Base-by-base conservation (phyloP, 1,140 invertebrate species). In the Drosophila gunungcola region DNA sequence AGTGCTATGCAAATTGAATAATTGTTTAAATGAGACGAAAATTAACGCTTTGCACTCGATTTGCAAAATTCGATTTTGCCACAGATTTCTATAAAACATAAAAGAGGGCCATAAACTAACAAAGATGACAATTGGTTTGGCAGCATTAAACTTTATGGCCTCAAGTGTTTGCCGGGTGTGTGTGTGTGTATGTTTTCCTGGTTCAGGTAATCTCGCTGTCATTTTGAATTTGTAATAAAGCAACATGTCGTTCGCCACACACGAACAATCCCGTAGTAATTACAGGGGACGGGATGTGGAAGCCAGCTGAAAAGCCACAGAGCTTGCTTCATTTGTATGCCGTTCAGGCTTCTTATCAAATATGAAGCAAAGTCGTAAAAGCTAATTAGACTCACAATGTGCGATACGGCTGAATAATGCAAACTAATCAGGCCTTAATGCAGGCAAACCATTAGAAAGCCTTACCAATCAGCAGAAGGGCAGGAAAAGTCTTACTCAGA, bases 181-280 rank as follows among this genome's bases (percentile, higher is more conserved):
- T 41, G 16, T 45, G 45, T 43, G 29, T 48, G 41, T 69, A 1
- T 10, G 6, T 9, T 12, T 12, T 56, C 46, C 51, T 62, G 34
- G 34, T 38, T 34, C 32, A 73, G 69, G 80, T 80, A 89, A 89
- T 89, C 84, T 74, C 77, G 73, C 84, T 89, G 84, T 89, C 84
- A 89, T 89, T 89, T 89, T 89, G 84, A 77, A 89, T 89, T 84
- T 89, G 84, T 89, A 89, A 89, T 89, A 84, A 89, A 84, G 80
- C 84, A 84, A 89, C 84, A 89, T 88, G 80, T 89, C 84, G 69
- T 73, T 89, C 84, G 69, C 77, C 58, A 68, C 69, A 70, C 65
- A 63, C 42, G 67, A 27, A 49, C 41, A 46, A 68, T 49, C 64
- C 64, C 73, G 34, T 53, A 73, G 77, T 89, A 89, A 89, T 89